Percentiles rank a stretch among this genome's conserved stretches.
Conservation (phyloP, 2,888 invertebrate genomes). For the Dinocampus coccinellae region DNA sequence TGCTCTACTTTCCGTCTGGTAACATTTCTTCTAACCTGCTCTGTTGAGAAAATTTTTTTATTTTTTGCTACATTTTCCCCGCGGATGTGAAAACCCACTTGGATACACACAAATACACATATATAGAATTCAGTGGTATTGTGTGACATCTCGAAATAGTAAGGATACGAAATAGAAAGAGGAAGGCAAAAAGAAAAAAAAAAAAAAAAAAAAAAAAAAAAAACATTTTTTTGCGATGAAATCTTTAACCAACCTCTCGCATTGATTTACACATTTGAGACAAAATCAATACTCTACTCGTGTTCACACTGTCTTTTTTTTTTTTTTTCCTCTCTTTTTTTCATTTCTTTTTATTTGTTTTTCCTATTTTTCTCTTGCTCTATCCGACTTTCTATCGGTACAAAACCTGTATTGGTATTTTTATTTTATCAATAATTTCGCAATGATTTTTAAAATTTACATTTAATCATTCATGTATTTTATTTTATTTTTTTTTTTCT, state of each 20-base stretch:
- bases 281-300: conserved; percentile 55
- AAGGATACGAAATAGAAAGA: neutral
- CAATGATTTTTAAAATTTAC: neutral
- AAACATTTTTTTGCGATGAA: neutral
- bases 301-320: neutral
- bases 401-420: neutral
- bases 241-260: conserved; percentile 30
- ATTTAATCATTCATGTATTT: neutral
- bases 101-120: conserved; percentile 10
- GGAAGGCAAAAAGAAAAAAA: neutral
- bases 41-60: conserved; percentile 25
- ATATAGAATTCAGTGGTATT: neutral
- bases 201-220: neutral
- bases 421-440: neutral
- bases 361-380: conserved; percentile 17
- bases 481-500: neutral
- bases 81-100: conserved; percentile 26
- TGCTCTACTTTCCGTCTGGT: conserved; percentile 28
- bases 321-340: conserved; percentile 21
- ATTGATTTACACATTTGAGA: conserved; percentile 52
- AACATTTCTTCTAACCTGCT: conserved; percentile 30
- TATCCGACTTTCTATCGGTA: conserved; percentile 26
- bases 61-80: conserved; percentile 12
- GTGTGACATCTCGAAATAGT: neutral
- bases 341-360: conserved; percentile 21